Percentiles rank a stretch among this genome's conserved stretches.
phyloP scores from a whole-genome alignment of 2,888 invertebrate species.

The Coremacera marginata region DNA sequence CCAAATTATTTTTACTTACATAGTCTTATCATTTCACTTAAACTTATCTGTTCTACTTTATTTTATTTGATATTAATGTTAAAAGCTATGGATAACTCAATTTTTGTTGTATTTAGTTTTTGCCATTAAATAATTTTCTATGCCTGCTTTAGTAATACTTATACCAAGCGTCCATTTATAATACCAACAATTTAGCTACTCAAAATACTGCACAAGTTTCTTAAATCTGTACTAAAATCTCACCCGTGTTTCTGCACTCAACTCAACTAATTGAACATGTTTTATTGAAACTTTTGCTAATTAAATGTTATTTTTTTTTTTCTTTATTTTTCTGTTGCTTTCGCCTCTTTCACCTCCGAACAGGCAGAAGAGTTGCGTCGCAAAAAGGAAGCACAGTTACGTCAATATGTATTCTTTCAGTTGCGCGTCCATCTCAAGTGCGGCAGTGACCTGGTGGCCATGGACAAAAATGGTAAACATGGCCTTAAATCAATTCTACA shows the following conservation, averaged over 20 bases:
- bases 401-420: constrained; percentile 93
- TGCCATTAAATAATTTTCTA: no score
- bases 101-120: no score
- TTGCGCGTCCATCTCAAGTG: constrained; percentile 88
- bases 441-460: constrained; percentile 90
- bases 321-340: constrained; percentile 8
- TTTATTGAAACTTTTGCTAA: background rate
- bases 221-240: background rate
- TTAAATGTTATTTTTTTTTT: background rate
- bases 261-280: background rate
- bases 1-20: no score
- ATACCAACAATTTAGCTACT: no score
- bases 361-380: constrained; percentile 79
- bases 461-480: constrained; percentile 90
- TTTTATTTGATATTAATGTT: no score
- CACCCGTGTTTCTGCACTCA: background rate
- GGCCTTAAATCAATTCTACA: background rate
- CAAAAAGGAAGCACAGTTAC: constrained; percentile 79
- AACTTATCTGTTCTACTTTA: no score
- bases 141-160: no score
- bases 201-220: background rate
- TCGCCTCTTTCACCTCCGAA: background rate
- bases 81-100: no score
- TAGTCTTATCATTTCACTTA: no score
- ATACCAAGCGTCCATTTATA: no score